A percentile compares a stretch with the other conserved stretches of the same genome.
Evolutionary conservation across 2,113 vertebrate genomes (phyloP).

Genomic region (Mionectes macconnelli): DNA sequence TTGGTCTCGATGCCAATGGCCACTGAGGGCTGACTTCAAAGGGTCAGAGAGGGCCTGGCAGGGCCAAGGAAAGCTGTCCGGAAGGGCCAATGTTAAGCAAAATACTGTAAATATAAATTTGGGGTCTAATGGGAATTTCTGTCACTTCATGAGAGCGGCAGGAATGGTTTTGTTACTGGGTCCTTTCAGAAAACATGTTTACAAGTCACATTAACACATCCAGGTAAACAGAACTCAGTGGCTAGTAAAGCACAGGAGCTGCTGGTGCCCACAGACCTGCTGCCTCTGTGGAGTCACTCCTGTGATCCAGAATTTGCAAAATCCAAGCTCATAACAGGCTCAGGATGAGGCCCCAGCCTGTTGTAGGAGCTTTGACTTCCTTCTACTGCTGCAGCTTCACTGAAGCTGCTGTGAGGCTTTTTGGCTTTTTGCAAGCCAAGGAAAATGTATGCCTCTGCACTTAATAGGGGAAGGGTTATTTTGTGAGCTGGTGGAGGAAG

Average conservation of each 20-base stretch:
- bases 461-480: background rate
- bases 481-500: background rate
- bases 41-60: background rate
- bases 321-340: background rate
- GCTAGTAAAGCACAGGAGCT: background rate
- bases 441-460: background rate
- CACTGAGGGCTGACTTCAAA: background rate
- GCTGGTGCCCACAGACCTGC: background rate
- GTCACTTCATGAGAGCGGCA: background rate
- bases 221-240: background rate
- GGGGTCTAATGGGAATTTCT: background rate
- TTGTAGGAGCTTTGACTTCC: background rate
- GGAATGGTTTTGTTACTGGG: background rate
- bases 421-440: background rate
- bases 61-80: background rate
- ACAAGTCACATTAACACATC: rapidly evolving
- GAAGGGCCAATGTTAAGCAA: background rate
- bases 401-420: background rate
- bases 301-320: background rate
- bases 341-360: background rate
- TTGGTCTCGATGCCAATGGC: rapidly evolving
- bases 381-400: background rate
- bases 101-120: background rate
- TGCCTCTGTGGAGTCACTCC: background rate
- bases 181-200: background rate